phyloP scores from a whole-genome alignment of 1,140 invertebrate genomes.

The Drosophila asahinai region DNA sequence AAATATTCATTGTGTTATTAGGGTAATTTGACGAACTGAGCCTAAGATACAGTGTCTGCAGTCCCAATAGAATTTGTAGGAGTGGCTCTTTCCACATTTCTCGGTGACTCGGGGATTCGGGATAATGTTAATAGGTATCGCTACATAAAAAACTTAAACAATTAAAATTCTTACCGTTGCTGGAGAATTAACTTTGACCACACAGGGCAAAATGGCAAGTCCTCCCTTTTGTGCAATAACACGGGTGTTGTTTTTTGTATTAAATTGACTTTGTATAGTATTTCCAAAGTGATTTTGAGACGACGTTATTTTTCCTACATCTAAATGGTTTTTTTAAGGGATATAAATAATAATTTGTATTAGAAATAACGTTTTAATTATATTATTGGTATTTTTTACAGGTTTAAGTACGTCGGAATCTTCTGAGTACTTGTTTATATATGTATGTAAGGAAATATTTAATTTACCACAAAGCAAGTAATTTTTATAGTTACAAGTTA shows the following conservation, averaged over 20 bases:
- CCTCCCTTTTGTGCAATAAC: constrained; percentile 90
- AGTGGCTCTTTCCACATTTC: no score
- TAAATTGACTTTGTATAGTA: constrained; percentile 81
- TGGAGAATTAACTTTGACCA: constrained; percentile 89
- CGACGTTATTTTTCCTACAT: constrained; percentile 77
- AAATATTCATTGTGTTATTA: neutral
- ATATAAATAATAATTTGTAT: neutral
- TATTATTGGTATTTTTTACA: neutral
- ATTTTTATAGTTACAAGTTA: no score
- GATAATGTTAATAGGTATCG: no score
- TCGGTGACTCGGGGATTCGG: no score
- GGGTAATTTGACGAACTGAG: neutral
- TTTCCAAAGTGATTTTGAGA: constrained; percentile 81
- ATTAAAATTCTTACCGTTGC: constrained; percentile 88
- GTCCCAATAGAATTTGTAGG: no score
- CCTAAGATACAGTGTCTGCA: neutral
- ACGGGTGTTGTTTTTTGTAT: constrained; percentile 87
- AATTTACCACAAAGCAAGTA: no score
- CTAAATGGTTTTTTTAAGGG: constrained; percentile 35
- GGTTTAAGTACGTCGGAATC: neutral
- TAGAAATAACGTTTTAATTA: neutral
- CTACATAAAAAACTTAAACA: no score
- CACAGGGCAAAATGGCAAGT: constrained; percentile 90
- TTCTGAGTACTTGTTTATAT: no score
- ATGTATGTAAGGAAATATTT: no score